Percentiles rank a stretch among this genome's conserved stretches.
Conservation (phyloP, 2,113 vertebrate genomes). For the Dasyprocta punctata region DNA sequence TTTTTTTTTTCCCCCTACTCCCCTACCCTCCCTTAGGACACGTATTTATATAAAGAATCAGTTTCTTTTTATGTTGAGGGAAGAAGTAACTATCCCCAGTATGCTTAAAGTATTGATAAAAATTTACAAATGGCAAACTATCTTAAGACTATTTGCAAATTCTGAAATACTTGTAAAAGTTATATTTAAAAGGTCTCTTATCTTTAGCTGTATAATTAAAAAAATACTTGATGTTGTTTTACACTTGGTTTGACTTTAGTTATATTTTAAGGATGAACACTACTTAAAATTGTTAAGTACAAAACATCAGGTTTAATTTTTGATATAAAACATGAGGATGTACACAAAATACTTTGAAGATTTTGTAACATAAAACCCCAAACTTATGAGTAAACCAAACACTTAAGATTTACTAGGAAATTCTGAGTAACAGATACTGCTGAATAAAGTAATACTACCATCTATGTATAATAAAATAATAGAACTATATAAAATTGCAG, state of each 20-base stretch:
- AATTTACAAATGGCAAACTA: neutral
- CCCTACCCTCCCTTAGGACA: neutral
- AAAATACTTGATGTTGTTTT: neutral
- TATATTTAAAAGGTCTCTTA: neutral
- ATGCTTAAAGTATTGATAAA: constrained; percentile 10
- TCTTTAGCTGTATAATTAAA: neutral
- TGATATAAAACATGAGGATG: neutral
- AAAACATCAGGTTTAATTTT: constrained; percentile 15
- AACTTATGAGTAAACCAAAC: neutral
- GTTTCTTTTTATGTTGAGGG: neutral
- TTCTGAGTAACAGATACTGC: neutral
- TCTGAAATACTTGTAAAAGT: constrained; percentile 17
- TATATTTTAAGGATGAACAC: neutral
- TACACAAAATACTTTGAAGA: neutral
- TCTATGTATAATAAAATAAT: neutral
- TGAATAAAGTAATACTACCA: neutral
- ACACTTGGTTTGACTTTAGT: neutral
- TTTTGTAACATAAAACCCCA: constrained; percentile 7
- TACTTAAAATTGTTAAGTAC: constrained; percentile 23
- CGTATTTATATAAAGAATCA: neutral
- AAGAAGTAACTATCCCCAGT: neutral
- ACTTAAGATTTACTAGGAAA: neutral
- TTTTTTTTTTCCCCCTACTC: neutral
- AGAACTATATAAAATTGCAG: neutral
- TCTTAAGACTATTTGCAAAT: constrained; percentile 19